A percentile compares a stretch with the other conserved stretches of the same genome.
These are phyloP conservation scores for Hydrophis major DNA, from an alignment of 2,797 vertebrate genomes.

Conservation along the genomic window DNA sequence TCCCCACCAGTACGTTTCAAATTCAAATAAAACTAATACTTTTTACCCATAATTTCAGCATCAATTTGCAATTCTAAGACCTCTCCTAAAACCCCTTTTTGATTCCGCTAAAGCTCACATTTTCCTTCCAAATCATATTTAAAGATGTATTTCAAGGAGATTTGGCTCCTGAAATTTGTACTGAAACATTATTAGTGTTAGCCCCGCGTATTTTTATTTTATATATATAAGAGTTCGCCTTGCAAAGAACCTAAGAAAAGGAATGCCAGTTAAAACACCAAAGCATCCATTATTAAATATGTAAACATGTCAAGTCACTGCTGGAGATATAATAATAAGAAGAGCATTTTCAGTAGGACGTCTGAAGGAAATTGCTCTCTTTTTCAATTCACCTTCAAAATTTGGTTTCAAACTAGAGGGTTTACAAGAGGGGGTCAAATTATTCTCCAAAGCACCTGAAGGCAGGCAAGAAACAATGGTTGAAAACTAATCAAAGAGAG, in stretches of 20 bases:
- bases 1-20: neutral
- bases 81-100: neutral
- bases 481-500: too few relatives aligned
- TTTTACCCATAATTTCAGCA: neutral
- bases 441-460: too few relatives aligned
- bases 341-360: too few relatives aligned
- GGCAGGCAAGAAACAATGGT: too few relatives aligned
- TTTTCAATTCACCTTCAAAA: too few relatives aligned
- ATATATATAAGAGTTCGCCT: neutral
- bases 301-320: neutral
- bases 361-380: too few relatives aligned
- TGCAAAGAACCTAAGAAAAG: neutral
- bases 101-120: neutral
- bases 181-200: neutral
- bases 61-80: neutral
- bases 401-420: neutral
- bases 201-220: neutral
- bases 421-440: neutral
- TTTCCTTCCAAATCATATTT: neutral
- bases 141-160: neutral
- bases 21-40: neutral
- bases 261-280: neutral
- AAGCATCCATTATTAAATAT: neutral
- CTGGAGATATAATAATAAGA: neutral
- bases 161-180: neutral